Base-by-base conservation (phyloP, 2,797 vertebrate genomes). In the Discoglossus pictus region DNA sequence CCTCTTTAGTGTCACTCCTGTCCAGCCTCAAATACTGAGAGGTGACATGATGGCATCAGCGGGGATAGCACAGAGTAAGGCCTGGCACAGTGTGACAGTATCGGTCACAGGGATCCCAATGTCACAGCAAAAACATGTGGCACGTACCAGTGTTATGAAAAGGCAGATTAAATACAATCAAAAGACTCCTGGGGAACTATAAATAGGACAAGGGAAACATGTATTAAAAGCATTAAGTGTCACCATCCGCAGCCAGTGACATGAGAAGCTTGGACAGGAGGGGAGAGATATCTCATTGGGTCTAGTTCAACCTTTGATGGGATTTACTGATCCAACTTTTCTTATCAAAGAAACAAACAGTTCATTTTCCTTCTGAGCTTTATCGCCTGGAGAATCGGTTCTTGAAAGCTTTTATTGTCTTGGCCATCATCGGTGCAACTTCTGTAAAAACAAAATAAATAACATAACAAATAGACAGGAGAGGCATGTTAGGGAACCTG, bases 391-490 rank as follows among this genome's bases (percentile, higher is more conserved):
- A 97, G 85, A 99, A 99, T 70, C 97, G 87, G 85, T 99, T 99
- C 86, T 98, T 98, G 89, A 98, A 99, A 64, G 93, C 95, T 92
- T 98, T 98, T 90, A 99, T 98, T 81, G 97, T 99, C 91, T 98
- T 99, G 82, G 97, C 96, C 97, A 99, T 99, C 96, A 99, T 98
- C 6, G 97, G 97, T 76, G 96, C 97, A 75, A 98, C 96, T 92
- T 97, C 97, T 99, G 90, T n/a, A 43, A 74, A 77, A 35, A 75
- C 6, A 71, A 8, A 72, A 27, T 4, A 69, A 40, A 48, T n/a
- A n/a, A n/a, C n/a, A n/a, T n/a, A n/a, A n/a, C n/a, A n/a, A 13
- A 24, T 7, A 16, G 11, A 34, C 2, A 27, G 15, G 7, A n/a
- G n/a, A n/a, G n/a, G n/a, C n/a, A n/a, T n/a, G n/a, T n/a, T n/a